Conservation (phyloP, 2,888 invertebrate genomes). For the Erebia aethiops region DNA sequence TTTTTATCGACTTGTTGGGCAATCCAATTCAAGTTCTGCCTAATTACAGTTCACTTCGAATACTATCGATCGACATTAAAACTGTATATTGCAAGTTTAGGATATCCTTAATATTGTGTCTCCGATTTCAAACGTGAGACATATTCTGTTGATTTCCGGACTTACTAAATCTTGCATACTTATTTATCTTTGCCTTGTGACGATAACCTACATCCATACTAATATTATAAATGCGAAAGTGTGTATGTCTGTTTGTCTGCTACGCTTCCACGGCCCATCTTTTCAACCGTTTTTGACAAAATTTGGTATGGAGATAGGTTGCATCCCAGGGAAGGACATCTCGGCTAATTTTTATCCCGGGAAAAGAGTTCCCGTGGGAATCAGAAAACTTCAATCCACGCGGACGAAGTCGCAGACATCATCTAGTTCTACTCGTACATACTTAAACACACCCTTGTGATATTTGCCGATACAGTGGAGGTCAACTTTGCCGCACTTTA, state of each 20-base stretch:
- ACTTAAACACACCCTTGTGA: not conserved
- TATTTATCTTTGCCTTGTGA: slow-evolving; percentile 11
- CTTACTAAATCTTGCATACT: slow-evolving; percentile 1
- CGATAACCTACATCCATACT: not conserved
- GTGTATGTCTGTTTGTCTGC: too few relatives aligned
- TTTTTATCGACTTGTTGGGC: not conserved
- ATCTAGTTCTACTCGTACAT: not conserved
- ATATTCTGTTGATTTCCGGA: slow-evolving; percentile 7
- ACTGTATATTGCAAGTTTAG: slow-evolving; percentile 3
- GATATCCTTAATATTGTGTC: slow-evolving; percentile 20
- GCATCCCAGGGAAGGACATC: too few relatives aligned
- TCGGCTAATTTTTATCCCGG: too few relatives aligned
- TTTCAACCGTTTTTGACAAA: too few relatives aligned
- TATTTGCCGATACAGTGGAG: not conserved
- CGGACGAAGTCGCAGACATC: too few relatives aligned
- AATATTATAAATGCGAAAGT: too few relatives aligned
- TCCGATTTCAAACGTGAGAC: slow-evolving; percentile 17
- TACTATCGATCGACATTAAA: not conserved
- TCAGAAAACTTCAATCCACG: too few relatives aligned
- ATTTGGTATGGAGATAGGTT: too few relatives aligned
- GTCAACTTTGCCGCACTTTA: not conserved
- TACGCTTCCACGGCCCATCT: too few relatives aligned
- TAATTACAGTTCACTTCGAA: not conserved
- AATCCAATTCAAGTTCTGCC: not conserved
- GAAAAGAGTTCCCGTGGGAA: too few relatives aligned